These are phyloP conservation scores for Etheostoma spectabile DNA, from an alignment of 2,113 vertebrate genomes.

Conservation along the genomic window DNA sequence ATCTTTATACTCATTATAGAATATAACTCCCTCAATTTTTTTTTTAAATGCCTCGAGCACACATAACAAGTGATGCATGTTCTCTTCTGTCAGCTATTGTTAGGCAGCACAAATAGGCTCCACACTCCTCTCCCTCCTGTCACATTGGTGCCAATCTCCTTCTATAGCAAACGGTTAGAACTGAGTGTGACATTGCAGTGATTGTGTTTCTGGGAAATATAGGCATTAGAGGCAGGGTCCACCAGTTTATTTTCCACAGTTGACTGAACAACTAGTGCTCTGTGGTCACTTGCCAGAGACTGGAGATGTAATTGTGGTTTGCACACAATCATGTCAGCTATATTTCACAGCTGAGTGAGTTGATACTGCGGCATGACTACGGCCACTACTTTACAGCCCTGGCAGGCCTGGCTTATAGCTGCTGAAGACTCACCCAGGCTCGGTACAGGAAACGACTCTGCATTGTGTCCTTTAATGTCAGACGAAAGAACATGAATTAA, in stretches of 20 bases:
- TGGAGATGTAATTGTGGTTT: constrained; percentile 62
- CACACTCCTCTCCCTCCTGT: constrained; percentile 39
- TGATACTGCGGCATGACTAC: constrained; percentile 51
- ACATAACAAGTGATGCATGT: constrained; percentile 5
- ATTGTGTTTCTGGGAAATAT: constrained; percentile 65
- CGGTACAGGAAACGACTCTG: not conserved
- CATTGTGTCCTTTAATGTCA: constrained; percentile 38
- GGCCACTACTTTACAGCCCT: constrained; percentile 16
- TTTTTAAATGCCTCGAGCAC: constrained; percentile 4
- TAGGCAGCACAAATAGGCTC: constrained; percentile 46
- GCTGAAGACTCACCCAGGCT: not conserved
- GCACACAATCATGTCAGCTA: constrained; percentile 62
- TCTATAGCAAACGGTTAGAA: constrained; percentile 38
- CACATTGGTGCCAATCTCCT: constrained; percentile 55
- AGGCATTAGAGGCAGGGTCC: constrained; percentile 62
- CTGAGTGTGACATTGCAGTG: constrained; percentile 57
- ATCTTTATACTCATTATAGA: constrained; percentile 23
- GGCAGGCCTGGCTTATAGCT: not conserved
- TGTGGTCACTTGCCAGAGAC: constrained; percentile 72
- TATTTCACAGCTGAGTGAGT: constrained; percentile 72
- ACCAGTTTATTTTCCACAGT: constrained; percentile 64
- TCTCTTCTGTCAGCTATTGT: constrained; percentile 50
- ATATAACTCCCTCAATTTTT: constrained; percentile 1
- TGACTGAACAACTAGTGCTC: constrained; percentile 66
- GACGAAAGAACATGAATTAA: not conserved